Base-by-base conservation (phyloP, 2,113 vertebrate species). In the Phaetusa simplex region DNA sequence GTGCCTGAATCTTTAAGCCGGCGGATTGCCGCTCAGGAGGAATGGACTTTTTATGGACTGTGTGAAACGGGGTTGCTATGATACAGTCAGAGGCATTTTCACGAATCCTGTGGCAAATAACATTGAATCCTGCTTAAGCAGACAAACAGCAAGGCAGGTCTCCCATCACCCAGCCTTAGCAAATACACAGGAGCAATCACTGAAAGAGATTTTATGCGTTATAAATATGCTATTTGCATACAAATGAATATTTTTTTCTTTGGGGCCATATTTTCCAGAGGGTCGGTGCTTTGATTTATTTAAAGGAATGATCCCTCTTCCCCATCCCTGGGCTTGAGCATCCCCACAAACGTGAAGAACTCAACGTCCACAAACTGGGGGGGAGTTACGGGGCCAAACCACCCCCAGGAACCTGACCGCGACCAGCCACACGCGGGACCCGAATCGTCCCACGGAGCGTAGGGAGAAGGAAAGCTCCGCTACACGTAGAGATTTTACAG, bases 61-160 rank as follows among this genome's bases (percentile, higher is more conserved):
- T 86, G 76, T 88, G 95, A 92, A 94, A 42, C 86, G 16, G 69
- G 70, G 97, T 98, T 98, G 97, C 98, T 98, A 98, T 97, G 98
- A 98, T 98, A 98, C 97, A 56, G 80, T 50, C 82, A 90, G 91
- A 95, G 93, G 95, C 92, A 95, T 97, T 97, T 97, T 92, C 96
- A 91, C 74, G 96, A 96, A 97, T 97, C 91, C 88, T 72, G 90
- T 76, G 82, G 94, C 97, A 96, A 97, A 95, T 89, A 97, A 95
- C 90, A 88, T 5, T 26, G 94, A 96, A 96, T 69, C 91, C 93
- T 94, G 92, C 89, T 95, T 82, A 88, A 96, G 97, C 86, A 95
- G 91, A 62, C 93, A 82, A 86, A 90, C 88, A 88, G 88, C 76
- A 27, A 94, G 87, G 74, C 83, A 93, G 77, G 74, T 90, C 93